These are phyloP conservation scores for Forbesichthys papilliferus DNA, from an alignment of 2,113 vertebrate genomes.

Conservation along the genomic window DNA sequence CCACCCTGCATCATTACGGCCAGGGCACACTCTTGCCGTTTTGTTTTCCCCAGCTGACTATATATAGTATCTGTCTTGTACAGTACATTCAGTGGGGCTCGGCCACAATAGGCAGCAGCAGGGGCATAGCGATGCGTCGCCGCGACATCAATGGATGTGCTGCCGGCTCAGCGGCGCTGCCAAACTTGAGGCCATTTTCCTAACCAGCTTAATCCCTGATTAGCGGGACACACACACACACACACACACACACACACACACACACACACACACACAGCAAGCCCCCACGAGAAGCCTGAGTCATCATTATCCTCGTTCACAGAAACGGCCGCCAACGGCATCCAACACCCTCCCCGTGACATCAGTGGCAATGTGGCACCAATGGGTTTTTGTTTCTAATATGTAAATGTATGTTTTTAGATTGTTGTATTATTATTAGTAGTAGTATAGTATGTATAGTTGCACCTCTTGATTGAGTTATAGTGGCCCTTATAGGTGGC, in stretches of 20 bases:
- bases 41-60: constrained; percentile 4
- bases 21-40: constrained; percentile 30
- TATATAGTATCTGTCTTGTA: constrained; percentile 13
- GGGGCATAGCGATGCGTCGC: constrained; percentile 37
- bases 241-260: constrained; percentile 29
- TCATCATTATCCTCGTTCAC: constrained; percentile 50
- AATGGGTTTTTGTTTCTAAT: not conserved
- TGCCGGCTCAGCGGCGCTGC: constrained; percentile 23
- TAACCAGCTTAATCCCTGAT: constrained; percentile 58
- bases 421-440: not conserved
- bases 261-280: constrained; percentile 36
- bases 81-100: constrained; percentile 12
- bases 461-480: not conserved
- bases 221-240: constrained; percentile 15
- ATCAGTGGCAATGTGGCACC: constrained; percentile 2
- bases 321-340: constrained; percentile 31
- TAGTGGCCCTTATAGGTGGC: too few species aligned
- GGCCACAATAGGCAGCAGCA: constrained; percentile 26
- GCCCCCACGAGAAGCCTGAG: constrained; percentile 49
- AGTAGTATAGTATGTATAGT: not conserved
- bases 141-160: constrained; percentile 38
- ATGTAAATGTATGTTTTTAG: constrained; percentile 7
- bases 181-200: constrained; percentile 21
- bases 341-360: constrained; percentile 12
- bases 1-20: constrained; percentile 55